Conservation (phyloP, 2,888 invertebrate genomes). For the Busseola fusca region DNA sequence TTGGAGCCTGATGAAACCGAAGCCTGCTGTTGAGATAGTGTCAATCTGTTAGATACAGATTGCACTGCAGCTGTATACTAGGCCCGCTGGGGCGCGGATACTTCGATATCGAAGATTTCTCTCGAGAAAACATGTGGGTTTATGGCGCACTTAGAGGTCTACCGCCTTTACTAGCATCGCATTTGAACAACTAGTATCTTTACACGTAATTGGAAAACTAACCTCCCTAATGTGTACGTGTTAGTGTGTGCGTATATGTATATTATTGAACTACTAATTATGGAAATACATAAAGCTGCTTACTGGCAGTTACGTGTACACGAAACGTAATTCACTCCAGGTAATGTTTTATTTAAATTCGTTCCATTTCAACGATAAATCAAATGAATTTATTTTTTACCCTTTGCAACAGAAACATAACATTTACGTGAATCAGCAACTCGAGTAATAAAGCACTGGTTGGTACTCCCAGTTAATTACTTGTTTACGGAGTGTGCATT, state of each 20-base stretch:
- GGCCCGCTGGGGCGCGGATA: conserved; percentile 33
- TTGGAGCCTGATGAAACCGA: conserved; percentile 23
- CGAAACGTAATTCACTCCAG: conserved; percentile 14
- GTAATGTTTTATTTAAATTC: conserved; percentile 29
- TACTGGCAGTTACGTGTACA: conserved; percentile 27
- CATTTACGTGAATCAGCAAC: conserved; percentile 42
- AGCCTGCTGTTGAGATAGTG: conserved; percentile 47
- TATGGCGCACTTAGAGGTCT: conserved; percentile 40
- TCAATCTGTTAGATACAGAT: conserved; percentile 52
- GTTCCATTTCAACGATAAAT: conserved; percentile 8
- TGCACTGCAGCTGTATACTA: conserved; percentile 51
- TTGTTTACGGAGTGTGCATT: conserved; percentile 29
- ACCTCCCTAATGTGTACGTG: conserved; percentile 6
- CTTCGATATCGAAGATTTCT: conserved; percentile 69
- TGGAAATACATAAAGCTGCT: conserved; percentile 28
- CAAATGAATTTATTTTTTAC: conserved; percentile 8
- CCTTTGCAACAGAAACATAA: conserved; percentile 26
- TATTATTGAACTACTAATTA: conserved; percentile 37
- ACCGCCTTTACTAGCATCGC: conserved; percentile 22
- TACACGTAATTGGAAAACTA: conserved; percentile 21
- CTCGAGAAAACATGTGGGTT: conserved; percentile 62
- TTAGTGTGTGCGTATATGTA: neutral
- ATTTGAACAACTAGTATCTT: conserved; percentile 20
- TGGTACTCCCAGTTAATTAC: conserved; percentile 26
- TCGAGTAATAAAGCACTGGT: conserved; percentile 15